Evolutionary conservation across 1,140 invertebrate genomes (phyloP).

Genomic region (Ceratina japonica): DNA sequence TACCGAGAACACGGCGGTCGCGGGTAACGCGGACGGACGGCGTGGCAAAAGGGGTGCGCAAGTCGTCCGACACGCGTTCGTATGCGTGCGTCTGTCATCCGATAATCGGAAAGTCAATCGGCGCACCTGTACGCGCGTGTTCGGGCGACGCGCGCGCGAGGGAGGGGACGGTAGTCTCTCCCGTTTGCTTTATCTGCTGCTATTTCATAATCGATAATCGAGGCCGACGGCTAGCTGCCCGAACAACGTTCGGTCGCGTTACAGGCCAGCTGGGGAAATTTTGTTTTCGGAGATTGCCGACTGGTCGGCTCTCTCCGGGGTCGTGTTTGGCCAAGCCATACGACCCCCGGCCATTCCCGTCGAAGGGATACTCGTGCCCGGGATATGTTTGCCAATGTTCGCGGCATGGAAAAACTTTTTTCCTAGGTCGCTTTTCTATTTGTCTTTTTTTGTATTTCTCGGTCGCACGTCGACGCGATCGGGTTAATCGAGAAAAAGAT

Average conservation of each 20-base stretch:
- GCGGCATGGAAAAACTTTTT: too few species aligned
- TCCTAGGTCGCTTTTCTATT: too few species aligned
- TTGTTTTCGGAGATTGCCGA: conserved; percentile 51
- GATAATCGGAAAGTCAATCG: conserved; percentile 61
- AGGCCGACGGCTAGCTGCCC: background rate
- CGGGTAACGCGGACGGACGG: conserved; percentile 27
- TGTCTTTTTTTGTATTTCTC: too few species aligned
- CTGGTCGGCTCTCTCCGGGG: background rate
- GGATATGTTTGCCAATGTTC: background rate
- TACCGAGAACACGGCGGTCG: background rate
- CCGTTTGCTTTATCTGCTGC: conserved; percentile 60
- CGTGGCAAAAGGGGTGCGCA: conserved; percentile 20
- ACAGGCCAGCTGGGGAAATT: conserved; percentile 41
- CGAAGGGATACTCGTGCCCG: too few species aligned
- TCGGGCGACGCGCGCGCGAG: conserved; percentile 8
- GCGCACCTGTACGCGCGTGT: conserved; percentile 38
- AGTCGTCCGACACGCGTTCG: background rate
- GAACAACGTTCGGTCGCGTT: conserved; percentile 41
- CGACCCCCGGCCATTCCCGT: too few species aligned
- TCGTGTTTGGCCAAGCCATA: conserved; percentile 15
- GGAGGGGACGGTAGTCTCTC: background rate
- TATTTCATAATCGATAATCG: conserved; percentile 67
- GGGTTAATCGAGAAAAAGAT: too few species aligned
- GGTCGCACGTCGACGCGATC: background rate
- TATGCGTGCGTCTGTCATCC: conserved; percentile 29